Conservation (phyloP, 2,797 vertebrate species). For the Garrulus glandarius region DNA sequence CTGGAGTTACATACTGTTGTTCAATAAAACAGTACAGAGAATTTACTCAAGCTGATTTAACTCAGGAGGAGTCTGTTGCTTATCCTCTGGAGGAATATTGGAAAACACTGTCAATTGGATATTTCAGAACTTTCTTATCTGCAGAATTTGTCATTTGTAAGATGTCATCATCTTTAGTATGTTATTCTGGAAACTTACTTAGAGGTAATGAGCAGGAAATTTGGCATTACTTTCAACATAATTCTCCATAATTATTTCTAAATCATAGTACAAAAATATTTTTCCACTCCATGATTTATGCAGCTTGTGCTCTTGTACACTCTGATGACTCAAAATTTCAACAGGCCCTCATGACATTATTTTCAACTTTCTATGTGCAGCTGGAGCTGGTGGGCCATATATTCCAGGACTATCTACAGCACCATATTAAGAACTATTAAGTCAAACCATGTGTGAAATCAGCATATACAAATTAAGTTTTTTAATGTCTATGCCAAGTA, state of each 20-base stretch:
- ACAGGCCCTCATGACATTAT: conserved; percentile 20
- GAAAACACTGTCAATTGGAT: conserved; percentile 24
- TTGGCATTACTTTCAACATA: conserved; percentile 45
- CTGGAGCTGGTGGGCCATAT: conserved; percentile 21
- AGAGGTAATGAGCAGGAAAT: conserved; percentile 56
- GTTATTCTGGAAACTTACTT: conserved; percentile 54
- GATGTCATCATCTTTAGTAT: conserved; percentile 29
- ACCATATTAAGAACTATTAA: neutral
- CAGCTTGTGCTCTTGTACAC: conserved; percentile 44
- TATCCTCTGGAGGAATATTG: neutral
- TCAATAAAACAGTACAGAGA: neutral
- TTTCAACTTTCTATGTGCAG: conserved; percentile 20
- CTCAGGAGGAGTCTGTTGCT: neutral
- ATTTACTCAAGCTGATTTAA: neutral
- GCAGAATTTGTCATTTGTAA: conserved; percentile 23
- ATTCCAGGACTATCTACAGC: neutral
- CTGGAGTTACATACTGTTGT: neutral
- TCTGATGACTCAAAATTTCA: conserved; percentile 63
- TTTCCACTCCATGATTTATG: conserved; percentile 46
- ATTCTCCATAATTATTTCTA: conserved; percentile 53
- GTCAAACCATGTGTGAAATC: neutral
- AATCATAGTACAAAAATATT: conserved; percentile 57
- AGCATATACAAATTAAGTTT: neutral
- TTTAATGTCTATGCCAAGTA: neutral
- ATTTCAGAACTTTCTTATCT: conserved; percentile 33